Conservation (phyloP, 2,888 invertebrate genomes). For the Drosophila setosimentum region DNA sequence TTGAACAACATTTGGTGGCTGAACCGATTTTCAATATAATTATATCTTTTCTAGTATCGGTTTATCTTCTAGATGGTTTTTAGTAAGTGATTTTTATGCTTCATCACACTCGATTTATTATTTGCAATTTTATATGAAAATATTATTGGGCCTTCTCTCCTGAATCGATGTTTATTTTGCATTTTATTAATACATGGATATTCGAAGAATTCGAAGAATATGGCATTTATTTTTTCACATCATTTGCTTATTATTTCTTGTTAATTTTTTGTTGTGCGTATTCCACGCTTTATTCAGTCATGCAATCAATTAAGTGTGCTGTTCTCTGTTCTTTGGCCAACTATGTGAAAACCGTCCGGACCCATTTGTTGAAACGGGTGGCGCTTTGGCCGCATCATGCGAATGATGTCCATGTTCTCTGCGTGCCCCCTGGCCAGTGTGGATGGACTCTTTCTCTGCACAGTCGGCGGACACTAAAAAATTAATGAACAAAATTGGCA, state of each 20-base stretch:
- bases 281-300: slow-evolving; percentile 29
- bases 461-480: slow-evolving; percentile 64
- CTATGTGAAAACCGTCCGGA: neutral
- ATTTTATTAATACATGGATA: slow-evolving; percentile 26
- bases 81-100: neutral
- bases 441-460: neutral
- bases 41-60: neutral
- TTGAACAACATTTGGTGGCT: neutral
- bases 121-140: slow-evolving; percentile 2
- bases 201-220: slow-evolving; percentile 25
- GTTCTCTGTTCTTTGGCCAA: slow-evolving; percentile 41
- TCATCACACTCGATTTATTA: neutral
- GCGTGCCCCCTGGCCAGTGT: neutral
- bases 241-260: slow-evolving; percentile 4
- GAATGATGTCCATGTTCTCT: slow-evolving; percentile 39
- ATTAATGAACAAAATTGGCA: slow-evolving; percentile 75
- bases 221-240: neutral
- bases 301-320: slow-evolving; percentile 61
- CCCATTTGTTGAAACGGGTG: slow-evolving; percentile 42
- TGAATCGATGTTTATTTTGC: neutral
- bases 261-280: slow-evolving; percentile 20
- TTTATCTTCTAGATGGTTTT: neutral
- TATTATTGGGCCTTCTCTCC: neutral
- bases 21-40: neutral
- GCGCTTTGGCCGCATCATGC: slow-evolving; percentile 35